phyloP scores from a whole-genome alignment of 2,797 vertebrate genomes.

The Clarias laeviceps region DNA sequence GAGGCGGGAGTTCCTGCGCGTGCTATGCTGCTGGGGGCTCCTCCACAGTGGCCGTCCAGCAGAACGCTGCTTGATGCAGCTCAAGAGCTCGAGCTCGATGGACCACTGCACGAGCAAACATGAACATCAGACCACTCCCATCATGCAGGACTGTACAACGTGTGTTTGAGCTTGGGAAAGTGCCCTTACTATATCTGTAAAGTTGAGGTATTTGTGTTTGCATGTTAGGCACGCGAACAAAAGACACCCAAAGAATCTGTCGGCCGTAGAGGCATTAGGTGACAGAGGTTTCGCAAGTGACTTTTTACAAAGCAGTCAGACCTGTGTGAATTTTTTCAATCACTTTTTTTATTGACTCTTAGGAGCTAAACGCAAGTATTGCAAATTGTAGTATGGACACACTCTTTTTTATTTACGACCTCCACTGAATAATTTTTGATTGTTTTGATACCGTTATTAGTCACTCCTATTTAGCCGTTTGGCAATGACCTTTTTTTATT shows the following conservation, averaged over 20 bases:
- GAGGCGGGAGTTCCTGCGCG: conserved; percentile 86
- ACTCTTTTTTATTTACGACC: not conserved
- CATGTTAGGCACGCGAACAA: not conserved
- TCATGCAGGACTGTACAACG: conserved; percentile 86
- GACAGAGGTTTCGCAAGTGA: conserved; percentile 16
- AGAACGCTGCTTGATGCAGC: conserved; percentile 79
- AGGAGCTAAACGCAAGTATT: conserved; percentile 51
- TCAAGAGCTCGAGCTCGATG: conserved; percentile 88
- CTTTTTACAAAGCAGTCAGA: conserved; percentile 54
- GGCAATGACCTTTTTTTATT: conserved; percentile 20
- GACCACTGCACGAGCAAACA: conserved; percentile 83
- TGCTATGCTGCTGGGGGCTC: conserved; percentile 84
- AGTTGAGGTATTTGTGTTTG: not conserved
- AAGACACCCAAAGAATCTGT: not conserved
- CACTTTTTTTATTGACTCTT: conserved; percentile 48
- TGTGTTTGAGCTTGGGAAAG: conserved; percentile 74
- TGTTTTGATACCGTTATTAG: conserved; percentile 20
- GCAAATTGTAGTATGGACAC: conserved; percentile 41
- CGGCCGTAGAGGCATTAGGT: conserved; percentile 1
- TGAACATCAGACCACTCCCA: conserved; percentile 79
- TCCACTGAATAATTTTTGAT: conserved; percentile 29
- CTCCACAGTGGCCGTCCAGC: conserved; percentile 68
- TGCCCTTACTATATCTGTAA: conserved; percentile 15
- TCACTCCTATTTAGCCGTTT: conserved; percentile 22
- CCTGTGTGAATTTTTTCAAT: conserved; percentile 61